Conservation (phyloP, 2,888 invertebrate species). For the Octonoba sinensis region DNA sequence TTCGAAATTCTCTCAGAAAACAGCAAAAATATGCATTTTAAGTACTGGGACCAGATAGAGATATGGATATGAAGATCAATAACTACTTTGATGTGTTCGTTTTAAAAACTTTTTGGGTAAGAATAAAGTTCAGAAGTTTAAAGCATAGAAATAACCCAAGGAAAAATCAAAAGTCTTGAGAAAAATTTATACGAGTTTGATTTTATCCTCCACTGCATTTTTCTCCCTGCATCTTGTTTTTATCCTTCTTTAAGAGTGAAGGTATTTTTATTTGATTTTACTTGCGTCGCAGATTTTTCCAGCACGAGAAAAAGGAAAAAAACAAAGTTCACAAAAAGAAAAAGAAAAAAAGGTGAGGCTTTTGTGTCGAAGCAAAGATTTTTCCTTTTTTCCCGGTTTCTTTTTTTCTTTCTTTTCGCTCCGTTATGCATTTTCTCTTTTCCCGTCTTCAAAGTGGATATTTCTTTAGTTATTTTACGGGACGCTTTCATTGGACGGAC, state of each 20-base stretch:
- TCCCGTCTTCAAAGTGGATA: constrained; percentile 22
- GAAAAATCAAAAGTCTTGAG: constrained; percentile 20
- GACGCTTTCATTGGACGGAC: constrained; percentile 46
- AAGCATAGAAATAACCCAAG: constrained; percentile 12
- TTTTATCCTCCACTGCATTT: constrained; percentile 53
- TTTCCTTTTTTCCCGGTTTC: background rate
- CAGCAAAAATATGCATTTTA: no score
- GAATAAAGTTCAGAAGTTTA: no score
- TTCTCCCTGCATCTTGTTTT: constrained; percentile 45
- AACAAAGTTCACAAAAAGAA: constrained; percentile 4
- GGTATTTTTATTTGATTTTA: constrained; percentile 63
- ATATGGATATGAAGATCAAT: no score
- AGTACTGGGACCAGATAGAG: no score
- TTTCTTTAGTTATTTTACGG: constrained; percentile 59
- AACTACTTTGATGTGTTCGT: no score
- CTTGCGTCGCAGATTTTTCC: constrained; percentile 56
- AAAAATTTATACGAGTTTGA: constrained; percentile 63
- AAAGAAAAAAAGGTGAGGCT: constrained; percentile 18
- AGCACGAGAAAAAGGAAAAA: constrained; percentile 5
- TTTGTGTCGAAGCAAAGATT: constrained; percentile 50
- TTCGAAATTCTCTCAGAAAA: no score
- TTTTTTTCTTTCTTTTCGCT: constrained; percentile 13
- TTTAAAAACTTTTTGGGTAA: no score
- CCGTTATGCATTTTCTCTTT: constrained; percentile 54
- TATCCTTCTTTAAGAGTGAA: constrained; percentile 61